Evolutionary conservation across 2,888 invertebrate genomes (phyloP).

Genomic region (Biston betularia): DNA sequence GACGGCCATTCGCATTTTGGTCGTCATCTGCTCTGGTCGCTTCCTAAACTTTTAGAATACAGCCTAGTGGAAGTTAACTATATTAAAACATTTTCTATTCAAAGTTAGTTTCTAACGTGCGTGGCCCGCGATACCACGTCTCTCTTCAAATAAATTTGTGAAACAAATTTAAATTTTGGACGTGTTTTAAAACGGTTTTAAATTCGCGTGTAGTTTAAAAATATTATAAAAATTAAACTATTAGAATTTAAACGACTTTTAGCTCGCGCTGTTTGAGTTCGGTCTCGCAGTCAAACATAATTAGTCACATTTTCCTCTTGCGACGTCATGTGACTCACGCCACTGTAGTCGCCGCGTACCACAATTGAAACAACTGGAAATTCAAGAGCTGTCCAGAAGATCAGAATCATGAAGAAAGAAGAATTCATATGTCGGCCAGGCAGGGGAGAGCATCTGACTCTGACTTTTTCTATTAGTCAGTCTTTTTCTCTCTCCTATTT

Average conservation of each 20-base stretch:
- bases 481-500: slow-evolving; percentile 93
- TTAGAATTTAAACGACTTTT: slow-evolving; percentile 9
- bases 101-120: slow-evolving; percentile 57
- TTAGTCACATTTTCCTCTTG: slow-evolving; percentile 58
- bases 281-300: slow-evolving; percentile 49
- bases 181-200: slow-evolving; percentile 57
- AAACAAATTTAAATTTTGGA: slow-evolving; percentile 50
- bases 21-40: slow-evolving; percentile 69
- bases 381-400: slow-evolving; percentile 48
- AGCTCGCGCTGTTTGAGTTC: slow-evolving; percentile 40
- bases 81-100: slow-evolving; percentile 55
- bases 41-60: slow-evolving; percentile 51
- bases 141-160: slow-evolving; percentile 56
- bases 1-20: slow-evolving; percentile 79
- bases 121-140: slow-evolving; percentile 36
- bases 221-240: neutral
- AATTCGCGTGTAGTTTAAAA: slow-evolving; percentile 62
- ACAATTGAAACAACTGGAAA: slow-evolving; percentile 51
- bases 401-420: slow-evolving; percentile 56
- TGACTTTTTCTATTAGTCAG: slow-evolving; percentile 88
- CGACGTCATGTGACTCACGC: slow-evolving; percentile 65
- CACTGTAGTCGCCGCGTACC: slow-evolving; percentile 31
- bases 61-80: slow-evolving; percentile 69
- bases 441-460: slow-evolving; percentile 90
- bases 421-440: slow-evolving; percentile 68